Percentiles rank a stretch among this genome's conserved stretches.
phyloP scores from a whole-genome alignment of 2,888 invertebrate genomes.

The Eudemis profundana region DNA sequence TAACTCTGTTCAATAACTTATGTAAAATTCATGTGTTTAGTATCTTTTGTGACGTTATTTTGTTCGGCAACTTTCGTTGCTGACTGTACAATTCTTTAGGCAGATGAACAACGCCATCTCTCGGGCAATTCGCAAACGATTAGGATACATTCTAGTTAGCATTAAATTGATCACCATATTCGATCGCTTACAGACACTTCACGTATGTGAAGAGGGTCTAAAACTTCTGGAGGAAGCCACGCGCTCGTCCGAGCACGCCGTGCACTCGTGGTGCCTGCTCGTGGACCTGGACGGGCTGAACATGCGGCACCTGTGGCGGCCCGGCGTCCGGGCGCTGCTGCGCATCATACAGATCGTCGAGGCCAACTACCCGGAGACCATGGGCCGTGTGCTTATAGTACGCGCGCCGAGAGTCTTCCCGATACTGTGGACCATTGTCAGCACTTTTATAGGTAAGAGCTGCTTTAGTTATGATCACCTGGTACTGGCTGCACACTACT shows the following conservation, averaged over 20 bases:
- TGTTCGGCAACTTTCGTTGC: no score
- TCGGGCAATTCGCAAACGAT: no score
- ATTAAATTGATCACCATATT: no score
- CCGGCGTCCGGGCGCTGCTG: slow-evolving; percentile 92
- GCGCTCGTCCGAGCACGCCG: slow-evolving; percentile 90
- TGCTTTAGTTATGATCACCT: neutral
- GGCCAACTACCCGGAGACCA: slow-evolving; percentile 97
- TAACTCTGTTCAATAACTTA: no score
- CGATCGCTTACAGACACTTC: slow-evolving; percentile 86
- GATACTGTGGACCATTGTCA: slow-evolving; percentile 97
- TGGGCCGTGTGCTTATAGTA: slow-evolving; percentile 95
- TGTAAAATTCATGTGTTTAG: no score
- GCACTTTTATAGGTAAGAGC: slow-evolving; percentile 93
- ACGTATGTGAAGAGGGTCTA: slow-evolving; percentile 96
- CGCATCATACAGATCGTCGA: slow-evolving; percentile 90
- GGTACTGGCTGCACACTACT: no score
- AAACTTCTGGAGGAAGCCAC: slow-evolving; percentile 95
- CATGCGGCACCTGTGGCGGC: slow-evolving; percentile 98
- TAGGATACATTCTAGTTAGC: no score
- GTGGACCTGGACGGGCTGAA: slow-evolving; percentile 97
- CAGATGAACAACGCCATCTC: no score
- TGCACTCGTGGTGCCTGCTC: slow-evolving; percentile 95
- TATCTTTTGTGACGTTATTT: no score
- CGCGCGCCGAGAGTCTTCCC: slow-evolving; percentile 97
- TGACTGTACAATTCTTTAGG: no score